These are phyloP conservation scores for Labeo rohita DNA, from an alignment of 2,113 vertebrate genomes.

Conservation along the genomic window DNA sequence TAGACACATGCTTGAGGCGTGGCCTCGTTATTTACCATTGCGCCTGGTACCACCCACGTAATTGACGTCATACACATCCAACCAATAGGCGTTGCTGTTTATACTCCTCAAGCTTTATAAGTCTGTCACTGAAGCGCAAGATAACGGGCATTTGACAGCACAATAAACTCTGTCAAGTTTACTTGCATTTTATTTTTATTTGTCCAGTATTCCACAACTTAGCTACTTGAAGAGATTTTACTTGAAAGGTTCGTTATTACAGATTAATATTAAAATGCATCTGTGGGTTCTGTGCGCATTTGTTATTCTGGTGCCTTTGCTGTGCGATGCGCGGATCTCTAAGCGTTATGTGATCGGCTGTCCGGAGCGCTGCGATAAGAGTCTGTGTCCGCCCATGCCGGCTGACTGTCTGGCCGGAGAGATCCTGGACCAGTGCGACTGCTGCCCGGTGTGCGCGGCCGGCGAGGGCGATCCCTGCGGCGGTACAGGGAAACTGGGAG, in stretches of 20 bases:
- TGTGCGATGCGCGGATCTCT: slow-evolving; percentile 56
- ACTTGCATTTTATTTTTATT: background rate
- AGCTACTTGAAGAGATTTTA: background rate
- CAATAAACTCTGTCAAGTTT: background rate
- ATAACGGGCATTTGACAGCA: background rate
- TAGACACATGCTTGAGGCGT: slow-evolving; percentile 29
- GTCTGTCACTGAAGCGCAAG: background rate
- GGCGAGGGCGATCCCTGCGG: slow-evolving; percentile 85
- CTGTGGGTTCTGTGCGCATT: slow-evolving; percentile 54
- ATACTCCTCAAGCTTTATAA: slow-evolving; percentile 57
- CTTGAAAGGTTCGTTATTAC: background rate
- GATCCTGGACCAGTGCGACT: slow-evolving; percentile 83
- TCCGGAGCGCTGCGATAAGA: slow-evolving; percentile 80
- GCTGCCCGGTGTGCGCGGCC: slow-evolving; percentile 87
- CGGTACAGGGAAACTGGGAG: slow-evolving; percentile 63
- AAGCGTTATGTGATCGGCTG: slow-evolving; percentile 69
- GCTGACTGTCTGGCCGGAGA: slow-evolving; percentile 75
- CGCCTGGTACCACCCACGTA: background rate
- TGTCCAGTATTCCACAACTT: background rate
- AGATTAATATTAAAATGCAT: slow-evolving; percentile 34
- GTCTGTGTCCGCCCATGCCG: slow-evolving; percentile 76
- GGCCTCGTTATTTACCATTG: slow-evolving; percentile 3
- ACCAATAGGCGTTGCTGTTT: slow-evolving; percentile 70
- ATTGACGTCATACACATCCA: slow-evolving; percentile 55
- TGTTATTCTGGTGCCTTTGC: slow-evolving; percentile 48